Evolutionary conservation across 2,888 invertebrate species (phyloP), one percentile per base, ranked within the genome.

Genomic region (Diploptera punctata): DNA sequence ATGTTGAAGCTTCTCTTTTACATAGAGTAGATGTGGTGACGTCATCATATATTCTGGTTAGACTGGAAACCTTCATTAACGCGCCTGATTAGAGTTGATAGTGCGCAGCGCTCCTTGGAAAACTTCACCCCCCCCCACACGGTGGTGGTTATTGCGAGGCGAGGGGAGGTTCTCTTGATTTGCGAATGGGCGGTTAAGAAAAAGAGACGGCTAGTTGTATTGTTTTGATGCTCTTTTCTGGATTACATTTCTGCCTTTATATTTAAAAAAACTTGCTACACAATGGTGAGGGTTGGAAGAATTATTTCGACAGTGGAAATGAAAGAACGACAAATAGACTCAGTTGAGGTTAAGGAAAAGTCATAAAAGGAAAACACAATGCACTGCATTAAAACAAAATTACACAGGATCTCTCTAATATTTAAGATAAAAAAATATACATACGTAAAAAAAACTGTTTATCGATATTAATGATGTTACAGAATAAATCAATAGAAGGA

Each of bases 1-100:
- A 65, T 65, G 65, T 13, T 16, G 65, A 2, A 47, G 44, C 47
- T 65, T 65, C 54, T 26, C 54, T 21, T 60, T 60, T 31, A 31
- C 60, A 60, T 60, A 60, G 60, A 60, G 29, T 29, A 44, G 65
- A 26, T 47, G 65, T 38, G 5, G 43, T 70, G 69, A 73, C 70
- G 61, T 62, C 67, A 33, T 29, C 68, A 60, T 67, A 73, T 19
- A 54, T 73, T 61, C 73, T 73, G 47, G 70, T 73, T 72, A 67
- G 57, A 38, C 62, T 69, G 68, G 72, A 75, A 75, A 76, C 76
- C 78, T 77, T 79, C 78, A 79, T 79, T 79, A 79, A 77, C 78
- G 77, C 76, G 76, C 75, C 77, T 79, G 79, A 79, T 76, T 75
- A 76, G 75, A 74, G 74, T 73, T 76, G 73, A 77, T 77, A 76